phyloP scores from a whole-genome alignment of 2,797 vertebrate genomes.

The Rhabdomys pumilio region DNA sequence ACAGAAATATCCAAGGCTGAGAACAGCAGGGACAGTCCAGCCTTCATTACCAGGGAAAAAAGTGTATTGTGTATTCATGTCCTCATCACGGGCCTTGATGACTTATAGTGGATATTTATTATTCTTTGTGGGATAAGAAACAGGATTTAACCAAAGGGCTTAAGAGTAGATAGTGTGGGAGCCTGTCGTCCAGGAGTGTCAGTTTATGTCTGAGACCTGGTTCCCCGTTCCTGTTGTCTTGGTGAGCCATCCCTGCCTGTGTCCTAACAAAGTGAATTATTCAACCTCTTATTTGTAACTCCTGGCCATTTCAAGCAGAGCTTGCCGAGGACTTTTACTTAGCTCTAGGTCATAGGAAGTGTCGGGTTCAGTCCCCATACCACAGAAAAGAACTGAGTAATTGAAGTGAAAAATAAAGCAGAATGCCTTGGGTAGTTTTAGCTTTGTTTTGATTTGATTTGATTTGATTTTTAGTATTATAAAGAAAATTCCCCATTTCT shows the following conservation, averaged over 20 bases:
- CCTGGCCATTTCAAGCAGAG: slow-evolving; percentile 15
- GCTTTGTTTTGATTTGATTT: neutral
- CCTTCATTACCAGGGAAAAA: neutral
- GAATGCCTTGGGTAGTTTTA: slow-evolving; percentile 5
- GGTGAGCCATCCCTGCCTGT: neutral
- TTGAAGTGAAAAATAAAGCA: neutral
- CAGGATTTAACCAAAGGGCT: slow-evolving; percentile 17
- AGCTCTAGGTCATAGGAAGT: neutral
- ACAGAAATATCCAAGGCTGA: neutral
- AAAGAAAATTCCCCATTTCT: neutral
- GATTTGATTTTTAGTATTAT: slow-evolving; percentile 8
- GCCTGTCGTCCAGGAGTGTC: neutral
- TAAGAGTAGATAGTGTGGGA: neutral
- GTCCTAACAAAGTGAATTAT: neutral
- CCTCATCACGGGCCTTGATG: neutral
- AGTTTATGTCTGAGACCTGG: slow-evolving; percentile 12
- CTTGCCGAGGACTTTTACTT: neutral
- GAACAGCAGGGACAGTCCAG: neutral
- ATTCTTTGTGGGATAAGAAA: neutral
- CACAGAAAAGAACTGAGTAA: neutral
- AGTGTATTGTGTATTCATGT: neutral
- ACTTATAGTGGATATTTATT: neutral
- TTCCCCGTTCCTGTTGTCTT: neutral
- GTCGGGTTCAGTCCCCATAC: neutral
- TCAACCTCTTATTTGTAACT: neutral